Base-by-base conservation (phyloP, 2,888 invertebrate genomes). In the Argyresthia goedartella region DNA sequence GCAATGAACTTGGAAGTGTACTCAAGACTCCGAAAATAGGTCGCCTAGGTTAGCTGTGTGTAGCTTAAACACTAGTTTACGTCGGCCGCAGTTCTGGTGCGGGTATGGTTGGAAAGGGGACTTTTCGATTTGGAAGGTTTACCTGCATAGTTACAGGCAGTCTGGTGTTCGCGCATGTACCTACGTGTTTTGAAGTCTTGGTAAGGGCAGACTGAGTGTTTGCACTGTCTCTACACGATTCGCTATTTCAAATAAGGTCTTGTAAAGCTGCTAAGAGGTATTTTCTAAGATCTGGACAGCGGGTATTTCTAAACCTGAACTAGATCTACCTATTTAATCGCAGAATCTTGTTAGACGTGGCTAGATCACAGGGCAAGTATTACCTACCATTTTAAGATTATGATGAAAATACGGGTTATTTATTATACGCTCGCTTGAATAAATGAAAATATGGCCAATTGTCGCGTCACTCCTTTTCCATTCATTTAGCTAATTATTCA, bases 61-160 rank as follows among this genome's bases (percentile, higher is more conserved):
- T 41, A 25, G 50, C 42, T 15, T 25, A 36, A 11, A 25, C 42
- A 9, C 41, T 33, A 16, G 41, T 41, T 42, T 42, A 11, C 25
- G 15, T 42, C 15, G 50, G 1, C 33, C n/a, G 34, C 50, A 25
- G 13, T 14, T 11, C 13, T 48, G 36, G 1, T 16, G 33, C 2
- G 35, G 41, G 3, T 13, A 14, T 49, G 14, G 4, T 15, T 8
- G 15, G 15, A 25, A n/a, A 52, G 51, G 14, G 25, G 34, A 15
- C n/a, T 45, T 52, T 50, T 36, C 33, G 49, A 51, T 45, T 49
- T 51, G 39, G 49, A 8, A 33, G 65, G 63, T 44, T 69, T 58
- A 56, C 51, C 52, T 55, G 60, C 67, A 54, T 71, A 64, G 73
- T 63, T 72, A 73, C 72, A 67, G 60, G 56, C 52, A 48, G 45